phyloP scores from a whole-genome alignment of 1,140 invertebrate genomes.

The Drosophila bocki region DNA sequence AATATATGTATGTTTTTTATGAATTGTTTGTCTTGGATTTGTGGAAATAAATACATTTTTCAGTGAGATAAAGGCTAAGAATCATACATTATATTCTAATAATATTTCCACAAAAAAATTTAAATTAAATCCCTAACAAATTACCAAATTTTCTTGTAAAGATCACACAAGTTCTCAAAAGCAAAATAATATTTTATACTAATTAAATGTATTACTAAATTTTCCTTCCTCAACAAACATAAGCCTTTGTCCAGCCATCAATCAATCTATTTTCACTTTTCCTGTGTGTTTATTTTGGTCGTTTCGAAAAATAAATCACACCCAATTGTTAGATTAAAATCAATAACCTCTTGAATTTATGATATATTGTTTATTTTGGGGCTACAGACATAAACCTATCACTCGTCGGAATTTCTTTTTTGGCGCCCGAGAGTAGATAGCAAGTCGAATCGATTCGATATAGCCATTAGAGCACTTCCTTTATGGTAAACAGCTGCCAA shows the following conservation, averaged over 20 bases:
- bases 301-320: conserved; percentile 35
- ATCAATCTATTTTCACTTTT: neutral
- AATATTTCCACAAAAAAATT: neutral
- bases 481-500: conserved; percentile 73
- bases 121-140: too few species aligned
- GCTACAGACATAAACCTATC: conserved; percentile 66
- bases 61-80: too few species aligned
- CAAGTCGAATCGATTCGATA: conserved; percentile 53
- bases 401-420: conserved; percentile 46
- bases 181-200: neutral
- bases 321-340: conserved; percentile 51
- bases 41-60: neutral
- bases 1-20: neutral
- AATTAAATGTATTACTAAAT: neutral
- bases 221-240: neutral
- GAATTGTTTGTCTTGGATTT: conserved; percentile 24
- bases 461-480: conserved; percentile 70
- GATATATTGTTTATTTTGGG: conserved; percentile 71
- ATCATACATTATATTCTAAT: too few species aligned
- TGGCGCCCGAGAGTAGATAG: conserved; percentile 31
- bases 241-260: neutral
- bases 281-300: conserved; percentile 22
- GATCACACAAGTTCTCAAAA: neutral
- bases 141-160: neutral
- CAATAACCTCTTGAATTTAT: conserved; percentile 57